phyloP scores from a whole-genome alignment of 2,888 invertebrate genomes.

The Teleogryllus oceanicus region DNA sequence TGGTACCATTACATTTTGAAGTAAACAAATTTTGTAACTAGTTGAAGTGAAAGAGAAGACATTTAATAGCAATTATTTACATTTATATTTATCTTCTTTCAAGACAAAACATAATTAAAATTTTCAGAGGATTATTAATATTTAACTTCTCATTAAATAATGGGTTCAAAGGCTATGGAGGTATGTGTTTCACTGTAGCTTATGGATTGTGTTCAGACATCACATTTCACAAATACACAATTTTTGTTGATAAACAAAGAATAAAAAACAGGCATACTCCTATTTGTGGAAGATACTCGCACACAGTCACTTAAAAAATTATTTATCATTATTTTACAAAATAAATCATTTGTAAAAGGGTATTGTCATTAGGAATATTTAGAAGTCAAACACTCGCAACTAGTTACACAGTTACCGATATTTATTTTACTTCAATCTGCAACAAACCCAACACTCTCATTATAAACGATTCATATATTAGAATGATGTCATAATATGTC shows the following conservation, averaged over 20 bases:
- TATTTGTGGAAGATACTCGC: neutral
- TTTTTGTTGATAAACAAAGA: neutral
- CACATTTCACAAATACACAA: neutral
- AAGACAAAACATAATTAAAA: neutral
- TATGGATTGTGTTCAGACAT: neutral
- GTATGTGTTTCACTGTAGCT: neutral
- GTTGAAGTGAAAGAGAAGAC: neutral
- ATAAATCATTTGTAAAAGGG: neutral
- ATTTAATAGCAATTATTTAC: neutral
- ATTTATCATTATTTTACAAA: neutral
- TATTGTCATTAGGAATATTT: neutral
- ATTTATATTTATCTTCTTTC: neutral
- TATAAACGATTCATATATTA: constrained; percentile 18
- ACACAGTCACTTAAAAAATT: neutral
- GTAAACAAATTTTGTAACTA: constrained; percentile 18
- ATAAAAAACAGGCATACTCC: neutral
- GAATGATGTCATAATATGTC: constrained; percentile 5
- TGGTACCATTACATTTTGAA: constrained; percentile 18
- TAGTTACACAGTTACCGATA: constrained; percentile 3
- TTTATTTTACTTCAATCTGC: constrained; percentile 18
- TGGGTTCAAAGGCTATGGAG: neutral
- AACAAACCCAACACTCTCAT: constrained; percentile 9
- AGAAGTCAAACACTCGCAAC: constrained; percentile 10
- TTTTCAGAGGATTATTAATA: neutral
- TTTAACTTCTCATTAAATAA: neutral